Conservation (phyloP, 2,113 vertebrate genomes). For the Piprites chloris region DNA sequence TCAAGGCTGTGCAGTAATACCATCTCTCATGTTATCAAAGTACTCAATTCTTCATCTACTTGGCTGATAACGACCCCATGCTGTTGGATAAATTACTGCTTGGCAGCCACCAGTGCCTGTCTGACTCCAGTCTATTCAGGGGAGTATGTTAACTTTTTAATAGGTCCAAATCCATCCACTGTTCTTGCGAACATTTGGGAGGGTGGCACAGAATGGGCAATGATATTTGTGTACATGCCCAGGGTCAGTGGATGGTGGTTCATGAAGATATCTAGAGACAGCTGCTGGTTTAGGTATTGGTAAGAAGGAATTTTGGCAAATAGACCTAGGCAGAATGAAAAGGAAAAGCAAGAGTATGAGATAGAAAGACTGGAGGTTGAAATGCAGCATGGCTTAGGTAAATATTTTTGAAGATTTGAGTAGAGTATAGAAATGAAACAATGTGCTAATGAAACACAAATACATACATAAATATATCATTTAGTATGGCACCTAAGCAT, state of each 20-base stretch:
- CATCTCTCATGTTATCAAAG: not conserved
- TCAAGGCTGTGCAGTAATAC: not conserved
- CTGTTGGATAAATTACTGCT: not conserved
- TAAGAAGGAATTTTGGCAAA: not conserved
- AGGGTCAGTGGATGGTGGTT: not conserved
- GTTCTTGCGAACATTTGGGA: not conserved
- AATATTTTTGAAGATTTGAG: not conserved
- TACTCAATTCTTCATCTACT: not conserved
- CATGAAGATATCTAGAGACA: not conserved
- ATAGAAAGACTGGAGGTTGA: rapidly evolving
- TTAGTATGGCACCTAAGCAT: not conserved
- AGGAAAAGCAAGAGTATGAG: not conserved
- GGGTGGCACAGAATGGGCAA: not conserved
- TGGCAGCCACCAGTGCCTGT: not conserved
- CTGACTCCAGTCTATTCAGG: not conserved
- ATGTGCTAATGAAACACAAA: not conserved
- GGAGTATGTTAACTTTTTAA: not conserved
- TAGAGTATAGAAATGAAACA: not conserved
- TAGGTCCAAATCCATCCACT: rapidly evolving
- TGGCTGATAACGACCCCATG: not conserved
- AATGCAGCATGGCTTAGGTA: not conserved
- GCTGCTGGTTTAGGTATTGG: not conserved
- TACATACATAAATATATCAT: not conserved
- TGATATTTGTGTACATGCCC: not conserved
- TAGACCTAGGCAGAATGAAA: not conserved